Evolutionary conservation across 2,113 vertebrate species (phyloP).

Genomic region (Zosterops japonicus): DNA sequence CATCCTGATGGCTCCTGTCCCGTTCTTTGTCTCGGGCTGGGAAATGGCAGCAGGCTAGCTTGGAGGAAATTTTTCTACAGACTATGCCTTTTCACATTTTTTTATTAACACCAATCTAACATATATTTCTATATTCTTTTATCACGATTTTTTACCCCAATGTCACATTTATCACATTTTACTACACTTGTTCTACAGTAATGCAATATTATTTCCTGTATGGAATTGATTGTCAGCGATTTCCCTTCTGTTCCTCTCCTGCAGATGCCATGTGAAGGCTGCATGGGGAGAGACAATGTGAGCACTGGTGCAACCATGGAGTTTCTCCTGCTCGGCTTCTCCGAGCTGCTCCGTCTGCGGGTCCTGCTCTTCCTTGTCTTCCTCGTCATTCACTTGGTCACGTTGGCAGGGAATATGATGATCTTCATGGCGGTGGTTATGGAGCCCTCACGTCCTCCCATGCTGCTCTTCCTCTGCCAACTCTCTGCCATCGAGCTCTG

Average conservation of each 20-base stretch:
- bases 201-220: background rate
- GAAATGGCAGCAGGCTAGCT: too few relatives aligned
- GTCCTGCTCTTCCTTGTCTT: constrained; percentile 61
- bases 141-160: too few relatives aligned
- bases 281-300: background rate
- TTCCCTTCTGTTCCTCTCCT: background rate
- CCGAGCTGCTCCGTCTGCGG: constrained; percentile 48
- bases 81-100: too few relatives aligned
- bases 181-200: background rate
- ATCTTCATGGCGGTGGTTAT: constrained; percentile 50
- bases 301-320: constrained; percentile 4
- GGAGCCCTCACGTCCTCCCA: constrained; percentile 46
- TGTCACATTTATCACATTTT: too few relatives aligned
- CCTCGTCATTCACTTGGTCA: constrained; percentile 57
- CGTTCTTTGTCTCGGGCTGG: too few relatives aligned
- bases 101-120: too few relatives aligned
- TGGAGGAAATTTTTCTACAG: too few relatives aligned
- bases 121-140: too few relatives aligned
- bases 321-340: constrained; percentile 71
- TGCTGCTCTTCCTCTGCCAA: constrained; percentile 74
- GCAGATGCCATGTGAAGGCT: constrained; percentile 41
- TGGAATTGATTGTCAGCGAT: background rate
- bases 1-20: too few relatives aligned
- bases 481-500: constrained; percentile 69
- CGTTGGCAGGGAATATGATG: constrained; percentile 47